Percentiles rank a stretch among this genome's conserved stretches.
These are phyloP conservation scores for Berghia stephanieae DNA, from an alignment of 1,140 invertebrate genomes.

Conservation along the genomic window DNA sequence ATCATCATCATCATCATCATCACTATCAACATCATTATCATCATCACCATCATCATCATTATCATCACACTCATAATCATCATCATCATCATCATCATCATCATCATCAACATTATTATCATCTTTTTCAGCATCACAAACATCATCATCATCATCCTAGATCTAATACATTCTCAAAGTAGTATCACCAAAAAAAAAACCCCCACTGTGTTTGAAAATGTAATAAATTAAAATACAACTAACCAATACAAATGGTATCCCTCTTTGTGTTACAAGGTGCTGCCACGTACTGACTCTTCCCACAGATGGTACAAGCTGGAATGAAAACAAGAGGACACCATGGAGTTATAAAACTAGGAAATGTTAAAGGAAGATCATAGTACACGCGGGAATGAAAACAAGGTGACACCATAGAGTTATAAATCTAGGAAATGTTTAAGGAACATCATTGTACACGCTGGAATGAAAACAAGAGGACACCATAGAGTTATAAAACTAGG, in stretches of 20 bases:
- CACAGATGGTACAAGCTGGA: constrained; percentile 47
- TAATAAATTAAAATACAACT: too few relatives aligned
- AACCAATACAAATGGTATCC: constrained; percentile 54
- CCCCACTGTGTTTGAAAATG: too few relatives aligned
- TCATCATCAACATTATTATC: too few relatives aligned
- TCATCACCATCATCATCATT: background rate
- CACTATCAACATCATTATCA: background rate
- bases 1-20: background rate
- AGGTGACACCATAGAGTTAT: background rate
- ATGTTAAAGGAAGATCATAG: background rate
- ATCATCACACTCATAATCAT: too few relatives aligned
- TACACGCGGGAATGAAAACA: constrained; percentile 40
- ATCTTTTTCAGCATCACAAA: too few relatives aligned
- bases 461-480: background rate
- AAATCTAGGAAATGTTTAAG: background rate
- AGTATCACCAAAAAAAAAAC: too few relatives aligned
- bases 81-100: too few relatives aligned
- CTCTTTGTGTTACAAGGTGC: constrained; percentile 48
- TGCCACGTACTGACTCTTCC: constrained; percentile 45
- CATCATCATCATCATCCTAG: too few relatives aligned
- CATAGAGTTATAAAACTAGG: background rate
- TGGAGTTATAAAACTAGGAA: background rate
- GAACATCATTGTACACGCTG: constrained; percentile 39
- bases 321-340: background rate
- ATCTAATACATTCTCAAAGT: too few relatives aligned